Evolutionary conservation across 1,140 invertebrate species (phyloP).

Genomic region (Anadara kagoshimensis): DNA sequence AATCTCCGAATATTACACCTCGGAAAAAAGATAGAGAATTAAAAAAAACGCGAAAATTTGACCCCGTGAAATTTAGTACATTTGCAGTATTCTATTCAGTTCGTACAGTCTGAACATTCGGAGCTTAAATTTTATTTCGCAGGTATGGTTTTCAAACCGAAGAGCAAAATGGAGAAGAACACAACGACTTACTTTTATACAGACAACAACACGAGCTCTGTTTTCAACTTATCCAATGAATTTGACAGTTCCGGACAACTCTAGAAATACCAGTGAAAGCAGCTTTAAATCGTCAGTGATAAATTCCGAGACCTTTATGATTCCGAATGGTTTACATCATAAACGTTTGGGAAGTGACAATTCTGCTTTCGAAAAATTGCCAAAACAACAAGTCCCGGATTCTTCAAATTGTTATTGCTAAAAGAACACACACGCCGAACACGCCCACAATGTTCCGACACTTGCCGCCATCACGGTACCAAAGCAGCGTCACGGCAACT

Average conservation of each 20-base stretch:
- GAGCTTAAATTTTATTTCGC: slow-evolving; percentile 46
- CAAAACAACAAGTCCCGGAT: no score
- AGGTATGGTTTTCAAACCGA: slow-evolving; percentile 99
- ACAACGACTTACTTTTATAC: slow-evolving; percentile 59
- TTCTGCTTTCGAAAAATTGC: slow-evolving; percentile 5
- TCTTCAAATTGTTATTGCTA: no score
- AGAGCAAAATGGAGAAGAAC: slow-evolving; percentile 95
- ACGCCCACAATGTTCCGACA: no score
- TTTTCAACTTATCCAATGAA: background rate
- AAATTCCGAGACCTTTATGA: background rate
- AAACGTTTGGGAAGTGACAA: slow-evolving; percentile 7
- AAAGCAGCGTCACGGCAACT: no score
- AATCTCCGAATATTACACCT: no score
- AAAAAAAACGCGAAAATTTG: no score
- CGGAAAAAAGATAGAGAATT: no score
- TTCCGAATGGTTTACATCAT: background rate
- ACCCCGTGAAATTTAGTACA: no score
- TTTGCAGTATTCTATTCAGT: no score
- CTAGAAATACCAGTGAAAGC: background rate
- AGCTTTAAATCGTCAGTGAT: background rate
- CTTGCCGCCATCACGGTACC: no score
- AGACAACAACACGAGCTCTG: slow-evolving; percentile 38
- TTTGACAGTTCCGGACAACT: background rate
- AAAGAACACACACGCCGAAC: no score
- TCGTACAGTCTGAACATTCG: no score